Evolutionary conservation across 2,888 invertebrate species (phyloP), one percentile per base, ranked within the genome.

Genomic region (Crepidodera aurea): DNA sequence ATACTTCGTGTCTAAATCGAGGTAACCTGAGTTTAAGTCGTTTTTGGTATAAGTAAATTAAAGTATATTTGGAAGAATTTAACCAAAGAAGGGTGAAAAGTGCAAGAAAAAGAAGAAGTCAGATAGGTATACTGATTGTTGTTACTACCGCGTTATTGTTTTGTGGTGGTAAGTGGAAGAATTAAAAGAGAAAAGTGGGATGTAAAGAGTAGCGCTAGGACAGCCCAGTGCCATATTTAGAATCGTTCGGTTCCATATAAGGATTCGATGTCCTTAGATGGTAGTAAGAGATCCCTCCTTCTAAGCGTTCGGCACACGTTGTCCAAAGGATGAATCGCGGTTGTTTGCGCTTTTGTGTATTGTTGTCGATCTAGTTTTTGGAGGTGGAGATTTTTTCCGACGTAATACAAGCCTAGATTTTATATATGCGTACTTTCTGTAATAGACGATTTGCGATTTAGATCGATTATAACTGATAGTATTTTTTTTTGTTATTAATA

Each of bases 211-310:
- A 75, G 78, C 76, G 72, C 73, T 83, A 82, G 85, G 86, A 86
- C 87, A 85, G 88, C 87, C 88, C 87, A 86, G 85, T 85, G 86
- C 90, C 90, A 88, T 90, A 90, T 90, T 90, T 90, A 90, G 90
- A 88, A 87, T 84, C 86, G 85, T 84, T 84, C 87, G 87, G 84
- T 88, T 84, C 90, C 90, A 87, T 90, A 90, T 90, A 90, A 87
- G 90, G 91, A 84, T 86, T 86, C 87, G 86, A 86, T 87, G 86
- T 85, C 88, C 90, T 87, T 88, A 89, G 88, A 90, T 87, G 90
- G 90, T 84, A 86, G 88, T 86, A 87, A 85, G 86, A 87, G 87
- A 89, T 89, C 89, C 89, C 89, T 89, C 90, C 88, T 87, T 78
- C 79, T 64, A 60, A 54, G 48, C 53, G 64, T 66, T 62, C 68